Evolutionary conservation across 1,140 invertebrate genomes (phyloP).

Genomic region (Meteorus sp.): DNA sequence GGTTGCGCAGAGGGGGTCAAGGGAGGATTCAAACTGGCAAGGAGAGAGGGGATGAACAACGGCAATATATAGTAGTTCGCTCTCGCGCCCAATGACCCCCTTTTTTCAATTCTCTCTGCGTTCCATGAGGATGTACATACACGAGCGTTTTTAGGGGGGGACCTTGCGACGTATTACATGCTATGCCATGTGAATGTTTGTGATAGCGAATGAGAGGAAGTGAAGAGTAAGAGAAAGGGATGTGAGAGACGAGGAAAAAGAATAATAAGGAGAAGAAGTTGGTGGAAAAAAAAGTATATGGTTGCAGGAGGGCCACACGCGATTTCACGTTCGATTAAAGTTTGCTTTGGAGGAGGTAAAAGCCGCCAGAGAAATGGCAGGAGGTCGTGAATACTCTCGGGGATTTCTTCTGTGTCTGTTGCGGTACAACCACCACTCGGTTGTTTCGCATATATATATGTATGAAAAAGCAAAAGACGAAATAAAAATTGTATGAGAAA

Average conservation of each 20-base stretch:
- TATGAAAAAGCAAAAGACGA: no score
- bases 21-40: no score
- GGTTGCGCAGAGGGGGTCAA: neutral
- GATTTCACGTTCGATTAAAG: conserved; percentile 22
- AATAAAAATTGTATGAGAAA: no score
- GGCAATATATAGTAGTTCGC: no score
- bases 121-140: conserved; percentile 16
- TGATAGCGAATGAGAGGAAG: no score
- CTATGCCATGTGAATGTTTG: no score
- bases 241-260: no score
- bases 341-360: conserved; percentile 6
- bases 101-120: conserved; percentile 12
- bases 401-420: neutral
- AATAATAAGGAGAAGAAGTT: no score
- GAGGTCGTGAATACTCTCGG: conserved; percentile 1
- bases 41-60: no score
- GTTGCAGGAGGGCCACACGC: conserved; percentile 8
- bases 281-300: conserved; percentile 3
- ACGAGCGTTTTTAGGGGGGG: neutral
- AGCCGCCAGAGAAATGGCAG: neutral
- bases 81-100: conserved; percentile 21
- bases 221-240: no score
- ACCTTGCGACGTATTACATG: no score
- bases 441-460: no score
- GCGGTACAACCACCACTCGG: neutral